Conservation (phyloP, 2,888 invertebrate species). For the Meliscaeva auricollis region DNA sequence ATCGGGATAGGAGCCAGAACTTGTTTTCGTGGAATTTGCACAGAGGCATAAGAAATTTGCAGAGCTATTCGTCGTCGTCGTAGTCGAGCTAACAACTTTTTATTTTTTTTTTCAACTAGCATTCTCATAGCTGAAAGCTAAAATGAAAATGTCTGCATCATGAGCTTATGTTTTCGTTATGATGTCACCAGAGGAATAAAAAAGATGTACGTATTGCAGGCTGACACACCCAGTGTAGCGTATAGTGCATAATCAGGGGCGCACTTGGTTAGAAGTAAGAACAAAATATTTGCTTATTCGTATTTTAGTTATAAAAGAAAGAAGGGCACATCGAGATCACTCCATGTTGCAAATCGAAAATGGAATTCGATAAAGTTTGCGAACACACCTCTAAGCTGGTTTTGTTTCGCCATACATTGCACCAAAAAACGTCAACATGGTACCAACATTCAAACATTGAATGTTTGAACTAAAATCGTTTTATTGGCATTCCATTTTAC, state of each 20-base stretch:
- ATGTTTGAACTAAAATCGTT: too few relatives aligned
- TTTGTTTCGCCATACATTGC: too few relatives aligned
- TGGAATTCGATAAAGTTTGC: too few relatives aligned
- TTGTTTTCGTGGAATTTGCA: constrained; percentile 68
- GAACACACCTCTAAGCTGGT: too few relatives aligned
- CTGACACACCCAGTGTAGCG: constrained; percentile 53
- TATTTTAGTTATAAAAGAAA: too few relatives aligned
- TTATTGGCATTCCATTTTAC: too few relatives aligned
- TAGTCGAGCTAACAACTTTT: constrained; percentile 34
- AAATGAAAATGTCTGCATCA: constrained; percentile 73
- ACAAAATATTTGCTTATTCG: too few relatives aligned
- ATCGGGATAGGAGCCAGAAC: constrained; percentile 17
- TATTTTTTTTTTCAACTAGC: background rate
- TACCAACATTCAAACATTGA: too few relatives aligned
- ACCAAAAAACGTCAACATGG: too few relatives aligned
- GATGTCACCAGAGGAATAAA: constrained; percentile 68
- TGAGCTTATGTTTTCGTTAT: constrained; percentile 76
- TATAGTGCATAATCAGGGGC: constrained; percentile 4
- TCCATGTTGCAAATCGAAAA: too few relatives aligned
- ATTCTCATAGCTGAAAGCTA: constrained; percentile 63
- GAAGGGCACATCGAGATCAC: too few relatives aligned
- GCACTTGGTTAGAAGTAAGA: background rate
- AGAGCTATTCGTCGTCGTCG: constrained; percentile 28
- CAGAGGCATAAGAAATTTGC: constrained; percentile 37
- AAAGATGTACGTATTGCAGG: constrained; percentile 48